Evolutionary conservation across 2,797 vertebrate genomes (phyloP).

Genomic region (Columba guinea): DNA sequence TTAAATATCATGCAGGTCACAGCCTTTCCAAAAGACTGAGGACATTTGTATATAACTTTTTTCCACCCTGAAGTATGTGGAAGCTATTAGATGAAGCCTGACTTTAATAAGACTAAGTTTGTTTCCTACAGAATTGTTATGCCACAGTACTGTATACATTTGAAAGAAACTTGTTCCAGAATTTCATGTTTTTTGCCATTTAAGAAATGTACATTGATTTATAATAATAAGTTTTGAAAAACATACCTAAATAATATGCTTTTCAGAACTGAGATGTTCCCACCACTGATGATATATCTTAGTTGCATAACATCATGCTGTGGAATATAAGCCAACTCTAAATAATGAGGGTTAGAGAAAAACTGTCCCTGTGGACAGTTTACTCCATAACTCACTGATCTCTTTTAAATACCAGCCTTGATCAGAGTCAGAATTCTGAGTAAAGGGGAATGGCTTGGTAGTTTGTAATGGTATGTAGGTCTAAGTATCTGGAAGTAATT

Average conservation of each 20-base stretch:
- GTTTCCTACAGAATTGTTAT: constrained; percentile 28
- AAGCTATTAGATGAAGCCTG: constrained; percentile 68
- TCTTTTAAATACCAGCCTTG: constrained; percentile 31
- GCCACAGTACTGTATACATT: background rate
- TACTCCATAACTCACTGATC: constrained; percentile 10
- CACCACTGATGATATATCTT: constrained; percentile 1
- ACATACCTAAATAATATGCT: background rate
- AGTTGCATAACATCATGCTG: constrained; percentile 42
- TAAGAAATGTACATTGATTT: background rate
- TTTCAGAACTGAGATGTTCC: constrained; percentile 12
- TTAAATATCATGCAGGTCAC: constrained; percentile 82
- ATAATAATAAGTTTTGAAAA: constrained; percentile 1
- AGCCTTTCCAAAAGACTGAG: constrained; percentile 78
- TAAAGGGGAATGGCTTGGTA: background rate
- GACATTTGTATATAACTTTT: constrained; percentile 83
- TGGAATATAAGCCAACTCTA: constrained; percentile 34
- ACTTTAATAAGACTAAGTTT: constrained; percentile 58
- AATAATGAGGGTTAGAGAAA: constrained; percentile 25
- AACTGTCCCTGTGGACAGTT: background rate
- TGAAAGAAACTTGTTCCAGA: constrained; percentile 17
- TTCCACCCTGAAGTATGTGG: constrained; percentile 67
- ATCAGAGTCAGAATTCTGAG: constrained; percentile 4
- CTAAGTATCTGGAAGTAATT: background rate
- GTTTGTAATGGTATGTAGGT: background rate
- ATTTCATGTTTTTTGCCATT: background rate